These are phyloP conservation scores for Brachyistius frenatus DNA, from an alignment of 2,113 vertebrate genomes.

Conservation along the genomic window DNA sequence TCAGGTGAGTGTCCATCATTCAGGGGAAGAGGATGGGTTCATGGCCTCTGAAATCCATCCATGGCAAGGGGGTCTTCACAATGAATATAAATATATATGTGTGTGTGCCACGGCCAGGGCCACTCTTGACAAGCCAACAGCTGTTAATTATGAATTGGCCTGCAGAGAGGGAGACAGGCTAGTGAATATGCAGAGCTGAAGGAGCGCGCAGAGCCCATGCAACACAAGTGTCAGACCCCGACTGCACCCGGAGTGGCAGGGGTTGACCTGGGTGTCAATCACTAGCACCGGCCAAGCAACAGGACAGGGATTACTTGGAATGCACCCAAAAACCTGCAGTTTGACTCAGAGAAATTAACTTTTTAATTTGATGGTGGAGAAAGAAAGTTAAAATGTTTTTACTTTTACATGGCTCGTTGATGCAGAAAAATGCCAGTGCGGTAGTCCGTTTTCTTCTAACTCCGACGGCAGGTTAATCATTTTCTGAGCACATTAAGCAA, in stretches of 20 bases:
- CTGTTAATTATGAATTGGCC: slow-evolving; percentile 88
- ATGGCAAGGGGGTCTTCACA: slow-evolving; percentile 82
- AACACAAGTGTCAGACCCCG: slow-evolving; percentile 85
- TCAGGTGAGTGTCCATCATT: slow-evolving; percentile 84
- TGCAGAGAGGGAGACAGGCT: slow-evolving; percentile 85
- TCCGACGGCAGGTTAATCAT: background rate
- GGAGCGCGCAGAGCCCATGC: slow-evolving; percentile 73
- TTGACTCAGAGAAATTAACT: slow-evolving; percentile 68
- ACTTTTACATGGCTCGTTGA: background rate
- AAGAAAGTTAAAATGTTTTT: slow-evolving; percentile 3
- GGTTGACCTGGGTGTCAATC: slow-evolving; percentile 85
- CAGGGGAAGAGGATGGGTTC: slow-evolving; percentile 80
- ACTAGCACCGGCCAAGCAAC: slow-evolving; percentile 70
- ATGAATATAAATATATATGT: slow-evolving; percentile 86
- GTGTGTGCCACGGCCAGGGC: slow-evolving; percentile 82
- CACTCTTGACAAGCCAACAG: slow-evolving; percentile 88
- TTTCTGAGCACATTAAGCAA: background rate
- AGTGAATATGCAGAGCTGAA: slow-evolving; percentile 86
- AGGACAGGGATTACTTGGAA: slow-evolving; percentile 71
- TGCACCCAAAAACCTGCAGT: slow-evolving; percentile 73
- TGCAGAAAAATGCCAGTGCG: slow-evolving; percentile 34
- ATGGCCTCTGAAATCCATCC: slow-evolving; percentile 83
- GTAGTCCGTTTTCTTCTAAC: background rate
- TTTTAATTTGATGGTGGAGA: slow-evolving; percentile 36
- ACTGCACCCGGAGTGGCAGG: slow-evolving; percentile 79